These are phyloP conservation scores for Squalus acanthias DNA, from an alignment of 2,797 vertebrate genomes.

Conservation along the genomic window DNA sequence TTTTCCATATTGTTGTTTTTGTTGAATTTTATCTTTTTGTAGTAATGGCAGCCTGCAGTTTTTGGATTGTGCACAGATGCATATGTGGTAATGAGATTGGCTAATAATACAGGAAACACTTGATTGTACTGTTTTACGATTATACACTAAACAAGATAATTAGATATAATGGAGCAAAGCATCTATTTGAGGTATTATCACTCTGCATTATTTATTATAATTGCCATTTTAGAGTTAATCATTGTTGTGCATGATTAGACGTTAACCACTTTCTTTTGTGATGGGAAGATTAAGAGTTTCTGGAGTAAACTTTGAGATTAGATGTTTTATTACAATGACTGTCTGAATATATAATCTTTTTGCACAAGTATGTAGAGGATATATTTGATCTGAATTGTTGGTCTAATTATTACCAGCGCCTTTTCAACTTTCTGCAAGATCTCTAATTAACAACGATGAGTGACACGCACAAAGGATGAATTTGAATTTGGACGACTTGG, in stretches of 20 bases:
- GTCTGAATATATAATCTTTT: not conserved
- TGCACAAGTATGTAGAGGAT: not conserved
- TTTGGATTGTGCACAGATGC: not conserved
- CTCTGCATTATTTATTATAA: conserved; percentile 27
- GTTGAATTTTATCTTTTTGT: not conserved
- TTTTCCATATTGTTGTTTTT: not conserved
- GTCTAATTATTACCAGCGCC: not conserved
- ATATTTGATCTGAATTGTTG: not conserved
- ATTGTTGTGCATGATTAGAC: conserved; percentile 20
- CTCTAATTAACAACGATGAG: not conserved
- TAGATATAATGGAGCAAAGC: conserved; percentile 18
- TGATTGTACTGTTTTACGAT: conserved; percentile 34
- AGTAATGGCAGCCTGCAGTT: not conserved
- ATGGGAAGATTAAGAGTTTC: conserved; percentile 24
- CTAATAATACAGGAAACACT: conserved; percentile 34
- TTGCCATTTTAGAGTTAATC: conserved; percentile 35
- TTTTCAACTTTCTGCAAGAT: not conserved
- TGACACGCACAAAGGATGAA: not conserved
- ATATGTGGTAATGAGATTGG: conserved; percentile 12
- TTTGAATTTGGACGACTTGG: not conserved
- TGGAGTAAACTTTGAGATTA: conserved; percentile 19
- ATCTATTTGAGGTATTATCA: conserved; percentile 31
- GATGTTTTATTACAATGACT: not conserved
- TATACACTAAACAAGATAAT: conserved; percentile 30
- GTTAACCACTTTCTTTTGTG: conserved; percentile 15